Evolutionary conservation across 2,113 vertebrate species (phyloP).

Genomic region (Ptilonorhynchus violaceus): DNA sequence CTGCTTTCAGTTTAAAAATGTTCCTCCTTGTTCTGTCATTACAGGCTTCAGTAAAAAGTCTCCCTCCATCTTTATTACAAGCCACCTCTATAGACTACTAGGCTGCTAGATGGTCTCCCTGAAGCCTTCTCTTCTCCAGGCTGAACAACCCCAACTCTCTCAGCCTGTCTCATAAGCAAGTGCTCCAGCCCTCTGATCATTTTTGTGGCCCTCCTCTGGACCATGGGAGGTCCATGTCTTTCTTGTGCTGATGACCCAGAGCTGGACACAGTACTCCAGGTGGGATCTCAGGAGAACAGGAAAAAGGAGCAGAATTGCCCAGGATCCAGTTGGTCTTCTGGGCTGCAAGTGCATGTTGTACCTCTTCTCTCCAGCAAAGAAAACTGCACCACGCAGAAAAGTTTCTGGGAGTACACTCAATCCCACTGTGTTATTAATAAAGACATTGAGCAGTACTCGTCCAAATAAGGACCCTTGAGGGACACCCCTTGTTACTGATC

Average conservation of each 20-base stretch:
- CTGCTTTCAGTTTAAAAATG: not conserved
- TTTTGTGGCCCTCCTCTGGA: not conserved
- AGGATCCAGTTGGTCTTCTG: not conserved
- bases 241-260: not conserved
- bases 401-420: not conserved
- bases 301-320: not conserved
- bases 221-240: not conserved
- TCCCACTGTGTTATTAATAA: not conserved
- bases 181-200: not conserved
- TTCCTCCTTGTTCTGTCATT: not conserved
- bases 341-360: not conserved
- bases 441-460: not conserved
- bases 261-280: not conserved
- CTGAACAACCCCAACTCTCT: not conserved
- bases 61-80: not conserved
- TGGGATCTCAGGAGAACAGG: not conserved
- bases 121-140: not conserved
- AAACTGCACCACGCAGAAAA: not conserved
- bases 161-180: not conserved
- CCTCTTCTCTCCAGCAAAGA: not conserved
- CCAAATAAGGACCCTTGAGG: not conserved
- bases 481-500: not conserved
- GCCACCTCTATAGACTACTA: not conserved
- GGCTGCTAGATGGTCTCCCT: not conserved
- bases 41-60: not conserved